Evolutionary conservation across 2,888 invertebrate species (phyloP), one percentile per base, ranked within the genome.

Genomic region (Hirudinaria manillensis): DNA sequence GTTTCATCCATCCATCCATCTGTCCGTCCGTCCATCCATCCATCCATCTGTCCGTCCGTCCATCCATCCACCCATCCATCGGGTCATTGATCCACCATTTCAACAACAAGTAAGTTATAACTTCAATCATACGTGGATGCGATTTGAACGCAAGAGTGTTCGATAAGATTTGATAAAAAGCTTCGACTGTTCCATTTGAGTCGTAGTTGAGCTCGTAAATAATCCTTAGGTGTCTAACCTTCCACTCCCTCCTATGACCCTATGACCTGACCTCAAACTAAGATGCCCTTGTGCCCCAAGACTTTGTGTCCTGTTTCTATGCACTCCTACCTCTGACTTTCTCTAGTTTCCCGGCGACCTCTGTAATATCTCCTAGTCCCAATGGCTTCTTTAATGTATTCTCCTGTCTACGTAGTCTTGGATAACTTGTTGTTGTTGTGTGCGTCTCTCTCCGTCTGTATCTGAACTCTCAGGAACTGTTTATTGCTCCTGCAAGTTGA

Each of bases 101-200:
- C 13, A 24, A 1, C 61, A 24, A 61, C 29, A 61, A 61, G 1
- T n/a, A 24, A 61, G 29, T 29, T 61, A 29, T 29, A 61, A 24
- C 24, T n/a, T 24, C 6, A 1, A 24, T 13, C 21, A 61, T 61
- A 61, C 29, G 61, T 27, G 29, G 6, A 29, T 7, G 13, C 61
- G 61, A 2, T 3, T 6, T 24, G 21, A 53, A 53, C 13, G 6
- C 24, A 61, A 61, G 61, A 61, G 61, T 45, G 45, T 45, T 45
- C 45, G 45, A 61, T 61, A 61, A 61, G 61, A 61, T 61, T 61
- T 61, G 61, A 61, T 61, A 7, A 61, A 61, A 61, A 61, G 61
- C 24, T 19, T 19, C 24, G 61, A 61, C 61, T 24, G 29, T 16
- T 7, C 24, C 29, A 61, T 61, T 19, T 10, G 29, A 61, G 7